Conservation (phyloP, 2,888 invertebrate genomes). For the Amaurobius ferox region DNA sequence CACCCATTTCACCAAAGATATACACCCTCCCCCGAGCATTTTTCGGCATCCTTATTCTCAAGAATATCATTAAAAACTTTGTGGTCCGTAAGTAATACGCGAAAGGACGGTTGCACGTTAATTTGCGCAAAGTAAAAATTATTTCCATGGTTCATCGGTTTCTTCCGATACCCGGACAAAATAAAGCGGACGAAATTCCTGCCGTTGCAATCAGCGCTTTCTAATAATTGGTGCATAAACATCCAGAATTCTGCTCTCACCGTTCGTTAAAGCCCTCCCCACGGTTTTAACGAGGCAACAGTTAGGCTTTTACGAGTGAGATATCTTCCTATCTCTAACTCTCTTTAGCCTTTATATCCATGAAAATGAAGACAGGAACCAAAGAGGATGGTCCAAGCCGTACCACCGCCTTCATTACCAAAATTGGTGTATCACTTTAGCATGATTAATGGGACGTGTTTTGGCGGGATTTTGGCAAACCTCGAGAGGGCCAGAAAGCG, state of each 20-base stretch:
- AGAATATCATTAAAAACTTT: conserved; percentile 1
- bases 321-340: conserved; percentile 14
- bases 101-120: background rate
- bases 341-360: conserved; percentile 41
- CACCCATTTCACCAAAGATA: too few relatives aligned
- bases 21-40: too few relatives aligned
- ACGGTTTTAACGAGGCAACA: conserved; percentile 32
- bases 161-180: conserved; percentile 12
- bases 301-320: conserved; percentile 44
- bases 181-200: conserved; percentile 1
- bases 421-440: conserved; percentile 71
- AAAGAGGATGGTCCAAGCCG: conserved; percentile 24
- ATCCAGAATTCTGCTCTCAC: background rate
- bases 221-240: conserved; percentile 48
- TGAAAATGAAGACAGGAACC: conserved; percentile 51
- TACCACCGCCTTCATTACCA: conserved; percentile 61
- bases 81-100: conserved; percentile 1
- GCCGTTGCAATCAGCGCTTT: conserved; percentile 27
- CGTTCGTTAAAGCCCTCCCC: conserved; percentile 51
- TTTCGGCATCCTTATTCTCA: too few relatives aligned
- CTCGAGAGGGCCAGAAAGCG: conserved; percentile 49
- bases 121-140: background rate
- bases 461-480: conserved; percentile 66
- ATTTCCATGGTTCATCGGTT: conserved; percentile 9
- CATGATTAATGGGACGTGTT: conserved; percentile 70